Percentiles rank a stretch among this genome's conserved stretches.
phyloP scores from a whole-genome alignment of 1,140 invertebrate genomes.

The Leptoteleia sp. region DNA sequence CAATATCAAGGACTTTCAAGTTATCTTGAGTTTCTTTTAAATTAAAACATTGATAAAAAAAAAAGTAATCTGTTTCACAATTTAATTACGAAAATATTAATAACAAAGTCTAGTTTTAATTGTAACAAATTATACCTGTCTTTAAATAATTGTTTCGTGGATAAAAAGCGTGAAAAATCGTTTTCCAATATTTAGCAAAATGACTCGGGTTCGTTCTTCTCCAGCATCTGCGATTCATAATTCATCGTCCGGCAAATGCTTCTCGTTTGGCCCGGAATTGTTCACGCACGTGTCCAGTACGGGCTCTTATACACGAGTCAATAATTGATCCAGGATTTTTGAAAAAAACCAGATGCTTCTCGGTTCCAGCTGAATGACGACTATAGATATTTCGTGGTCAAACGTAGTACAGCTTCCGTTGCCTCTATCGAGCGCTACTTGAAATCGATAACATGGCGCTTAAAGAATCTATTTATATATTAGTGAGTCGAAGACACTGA shows the following conservation, averaged over 20 bases:
- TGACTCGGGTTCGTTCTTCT: background rate
- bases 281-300: slow-evolving; percentile 64
- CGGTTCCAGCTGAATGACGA: slow-evolving; percentile 9
- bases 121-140: too few species aligned
- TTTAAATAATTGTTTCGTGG: too few species aligned
- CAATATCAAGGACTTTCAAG: slow-evolving; percentile 5
- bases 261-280: slow-evolving; percentile 12
- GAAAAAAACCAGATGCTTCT: slow-evolving; percentile 62
- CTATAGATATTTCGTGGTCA: slow-evolving; percentile 57
- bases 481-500: slow-evolving; percentile 58
- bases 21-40: slow-evolving; percentile 19
- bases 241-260: slow-evolving; percentile 21
- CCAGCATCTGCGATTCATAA: slow-evolving; percentile 34
- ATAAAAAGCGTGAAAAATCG: too few species aligned
- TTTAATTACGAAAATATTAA: too few species aligned
- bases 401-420: slow-evolving; percentile 66
- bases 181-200: slow-evolving; percentile 15
- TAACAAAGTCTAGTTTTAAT: too few species aligned
- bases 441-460: slow-evolving; percentile 72
- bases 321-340: slow-evolving; percentile 52
- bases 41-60: slow-evolving; percentile 24
- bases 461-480: slow-evolving; percentile 73
- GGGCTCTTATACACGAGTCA: slow-evolving; percentile 31
- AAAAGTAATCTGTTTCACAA: slow-evolving; percentile 8
- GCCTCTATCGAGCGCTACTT: slow-evolving; percentile 60